phyloP scores from a whole-genome alignment of 1,140 invertebrate species.

The Brachionus rubens region DNA sequence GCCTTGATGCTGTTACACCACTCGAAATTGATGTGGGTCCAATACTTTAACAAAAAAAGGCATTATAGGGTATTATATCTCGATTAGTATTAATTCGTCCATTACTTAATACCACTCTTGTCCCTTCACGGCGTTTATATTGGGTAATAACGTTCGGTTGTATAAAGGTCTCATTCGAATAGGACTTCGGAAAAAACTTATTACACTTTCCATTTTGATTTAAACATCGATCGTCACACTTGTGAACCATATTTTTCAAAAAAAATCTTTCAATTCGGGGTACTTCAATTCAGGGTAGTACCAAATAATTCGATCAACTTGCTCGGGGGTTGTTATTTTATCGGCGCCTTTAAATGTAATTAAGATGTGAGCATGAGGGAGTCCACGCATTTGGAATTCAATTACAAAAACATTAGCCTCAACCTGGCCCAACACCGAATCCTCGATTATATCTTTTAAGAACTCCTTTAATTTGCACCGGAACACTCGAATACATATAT shows the following conservation, averaged over 20 bases:
- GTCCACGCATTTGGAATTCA: slow-evolving; percentile 64
- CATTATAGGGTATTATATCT: slow-evolving; percentile 47
- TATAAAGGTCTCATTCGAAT: slow-evolving; percentile 44
- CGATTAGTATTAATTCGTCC: neutral
- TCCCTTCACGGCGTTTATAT: neutral
- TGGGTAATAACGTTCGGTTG: slow-evolving; percentile 47
- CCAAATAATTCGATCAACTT: slow-evolving; percentile 44
- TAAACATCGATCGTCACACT: slow-evolving; percentile 50
- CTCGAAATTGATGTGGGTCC: slow-evolving; percentile 49
- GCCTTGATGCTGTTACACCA: slow-evolving; percentile 46
- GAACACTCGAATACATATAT: slow-evolving; percentile 62
- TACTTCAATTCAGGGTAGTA: slow-evolving; percentile 46
- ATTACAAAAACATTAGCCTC: slow-evolving; percentile 57
- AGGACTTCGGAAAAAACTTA: slow-evolving; percentile 47
- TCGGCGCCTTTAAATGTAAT: slow-evolving; percentile 53
- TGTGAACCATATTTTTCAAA: slow-evolving; percentile 47
- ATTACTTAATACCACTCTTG: neutral
- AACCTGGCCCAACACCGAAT: slow-evolving; percentile 54
- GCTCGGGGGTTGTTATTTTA: slow-evolving; percentile 3
- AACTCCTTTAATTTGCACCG: slow-evolving; percentile 61
- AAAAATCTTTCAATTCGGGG: slow-evolving; percentile 46
- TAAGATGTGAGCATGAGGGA: slow-evolving; percentile 63
- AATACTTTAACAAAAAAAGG: slow-evolving; percentile 42
- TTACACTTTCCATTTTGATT: slow-evolving; percentile 47
- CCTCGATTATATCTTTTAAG: slow-evolving; percentile 58